Percentiles rank a stretch among this genome's conserved stretches.
phyloP scores from a whole-genome alignment of 2,113 vertebrate genomes.

The Redunca redunca region DNA sequence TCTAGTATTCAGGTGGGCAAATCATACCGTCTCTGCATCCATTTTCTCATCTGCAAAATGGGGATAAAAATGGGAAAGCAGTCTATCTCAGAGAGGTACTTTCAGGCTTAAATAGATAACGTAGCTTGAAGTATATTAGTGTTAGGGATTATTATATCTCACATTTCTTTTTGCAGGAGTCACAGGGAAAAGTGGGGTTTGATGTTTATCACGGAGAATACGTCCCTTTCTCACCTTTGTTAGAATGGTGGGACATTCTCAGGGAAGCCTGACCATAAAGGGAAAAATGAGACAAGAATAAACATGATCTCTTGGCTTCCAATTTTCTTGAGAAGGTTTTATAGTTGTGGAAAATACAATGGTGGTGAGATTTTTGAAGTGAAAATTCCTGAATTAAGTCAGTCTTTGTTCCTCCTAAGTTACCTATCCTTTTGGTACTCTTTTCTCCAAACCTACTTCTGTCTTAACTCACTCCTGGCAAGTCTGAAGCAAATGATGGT shows the following conservation, averaged over 20 bases:
- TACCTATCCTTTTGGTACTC: neutral
- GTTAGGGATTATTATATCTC: neutral
- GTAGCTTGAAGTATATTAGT: neutral
- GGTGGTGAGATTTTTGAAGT: conserved; percentile 18
- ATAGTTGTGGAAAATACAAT: neutral
- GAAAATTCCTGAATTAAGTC: neutral
- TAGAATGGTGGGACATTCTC: neutral
- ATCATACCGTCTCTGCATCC: neutral
- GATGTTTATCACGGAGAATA: neutral
- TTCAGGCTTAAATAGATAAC: neutral
- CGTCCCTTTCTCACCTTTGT: neutral
- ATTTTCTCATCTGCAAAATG: conserved; percentile 22
- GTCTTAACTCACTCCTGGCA: neutral
- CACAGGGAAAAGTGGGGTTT: neutral
- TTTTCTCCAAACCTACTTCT: neutral
- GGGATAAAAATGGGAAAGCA: neutral
- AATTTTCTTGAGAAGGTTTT: conserved; percentile 1
- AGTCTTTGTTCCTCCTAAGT: neutral
- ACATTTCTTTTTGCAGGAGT: neutral
- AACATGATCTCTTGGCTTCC: neutral
- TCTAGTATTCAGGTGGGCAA: neutral
- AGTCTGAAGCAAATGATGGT: neutral
- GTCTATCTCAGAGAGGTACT: neutral
- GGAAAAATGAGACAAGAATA: neutral
- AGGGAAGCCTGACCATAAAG: neutral